These are phyloP conservation scores for Platynereis dumerilii DNA, from an alignment of 2,888 invertebrate genomes.

Conservation along the genomic window DNA sequence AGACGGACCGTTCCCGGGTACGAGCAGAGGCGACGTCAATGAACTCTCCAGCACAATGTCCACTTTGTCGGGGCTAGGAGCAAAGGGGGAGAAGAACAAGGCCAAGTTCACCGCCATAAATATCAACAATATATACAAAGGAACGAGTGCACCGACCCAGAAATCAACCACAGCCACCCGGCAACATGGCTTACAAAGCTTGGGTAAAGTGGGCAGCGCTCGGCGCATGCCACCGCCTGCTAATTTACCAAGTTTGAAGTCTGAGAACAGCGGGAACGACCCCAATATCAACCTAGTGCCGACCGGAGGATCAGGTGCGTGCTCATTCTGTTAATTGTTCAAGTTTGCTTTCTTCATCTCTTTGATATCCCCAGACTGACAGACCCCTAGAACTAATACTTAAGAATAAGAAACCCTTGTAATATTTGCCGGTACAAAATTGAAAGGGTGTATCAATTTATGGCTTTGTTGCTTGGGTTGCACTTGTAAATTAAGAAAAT, in stretches of 20 bases:
- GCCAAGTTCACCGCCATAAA: constrained; percentile 95
- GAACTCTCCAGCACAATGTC: constrained; percentile 93
- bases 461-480: too few relatives aligned
- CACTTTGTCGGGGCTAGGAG: constrained; percentile 89
- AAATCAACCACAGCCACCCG: constrained; percentile 68
- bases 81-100: constrained; percentile 85
- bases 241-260: constrained; percentile 98
- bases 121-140: constrained; percentile 94
- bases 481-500: too few relatives aligned
- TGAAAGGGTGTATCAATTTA: too few relatives aligned
- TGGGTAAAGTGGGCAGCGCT: constrained; percentile 97
- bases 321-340: neutral
- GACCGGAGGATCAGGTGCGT: constrained; percentile 70
- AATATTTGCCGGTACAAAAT: too few relatives aligned
- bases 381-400: too few relatives aligned
- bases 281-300: constrained; percentile 80
- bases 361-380: too few relatives aligned
- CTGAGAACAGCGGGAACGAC: constrained; percentile 84
- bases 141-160: constrained; percentile 65
- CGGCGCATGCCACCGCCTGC: constrained; percentile 92
- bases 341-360: neutral
- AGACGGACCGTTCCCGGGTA: constrained; percentile 76
- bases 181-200: constrained; percentile 99
- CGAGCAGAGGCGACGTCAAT: constrained; percentile 76
- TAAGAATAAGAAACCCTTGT: too few relatives aligned